A percentile compares a stretch with the other conserved stretches of the same genome.
phyloP scores from a whole-genome alignment of 2,797 vertebrate species.

The Atherinosoma microstoma region DNA sequence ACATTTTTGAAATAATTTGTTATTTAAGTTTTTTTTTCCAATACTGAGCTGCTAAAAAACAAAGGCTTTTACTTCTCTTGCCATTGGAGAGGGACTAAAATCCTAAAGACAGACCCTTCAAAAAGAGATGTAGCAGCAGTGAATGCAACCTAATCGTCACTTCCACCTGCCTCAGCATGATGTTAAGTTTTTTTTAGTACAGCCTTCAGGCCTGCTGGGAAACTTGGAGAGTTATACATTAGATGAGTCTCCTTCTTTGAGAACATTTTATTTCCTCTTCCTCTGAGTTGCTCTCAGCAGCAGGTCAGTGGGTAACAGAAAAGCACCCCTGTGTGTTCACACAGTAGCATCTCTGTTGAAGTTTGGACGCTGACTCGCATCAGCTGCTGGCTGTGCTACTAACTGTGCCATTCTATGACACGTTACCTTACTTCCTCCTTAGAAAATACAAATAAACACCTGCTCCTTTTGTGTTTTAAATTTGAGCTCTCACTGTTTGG shows the following conservation, averaged over 20 bases:
- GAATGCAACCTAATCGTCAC: constrained; percentile 9
- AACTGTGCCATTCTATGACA: constrained; percentile 49
- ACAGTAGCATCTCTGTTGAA: constrained; percentile 70
- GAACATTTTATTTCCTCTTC: constrained; percentile 28
- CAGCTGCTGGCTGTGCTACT: constrained; percentile 27
- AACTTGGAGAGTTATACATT: constrained; percentile 51
- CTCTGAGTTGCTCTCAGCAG: constrained; percentile 51
- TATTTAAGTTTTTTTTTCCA: background rate
- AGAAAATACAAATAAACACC: constrained; percentile 55
- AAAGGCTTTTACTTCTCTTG: background rate
- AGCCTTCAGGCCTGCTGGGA: constrained; percentile 19
- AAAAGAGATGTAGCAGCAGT: background rate
- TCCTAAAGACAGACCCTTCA: background rate
- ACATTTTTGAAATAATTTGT: background rate
- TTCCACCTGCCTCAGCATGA: constrained; percentile 44
- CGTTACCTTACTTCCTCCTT: constrained; percentile 51
- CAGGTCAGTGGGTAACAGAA: constrained; percentile 56
- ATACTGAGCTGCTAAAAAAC: background rate
- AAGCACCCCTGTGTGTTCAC: constrained; percentile 62
- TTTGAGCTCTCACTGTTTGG: constrained; percentile 25
- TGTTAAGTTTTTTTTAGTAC: constrained; percentile 19
- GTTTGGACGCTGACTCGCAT: constrained; percentile 57
- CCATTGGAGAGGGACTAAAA: background rate
- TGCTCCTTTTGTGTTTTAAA: constrained; percentile 56
- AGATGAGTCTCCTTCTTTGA: constrained; percentile 30